These are phyloP conservation scores for Leptopilina boulardi DNA, from an alignment of 1,140 invertebrate species.

Conservation along the genomic window DNA sequence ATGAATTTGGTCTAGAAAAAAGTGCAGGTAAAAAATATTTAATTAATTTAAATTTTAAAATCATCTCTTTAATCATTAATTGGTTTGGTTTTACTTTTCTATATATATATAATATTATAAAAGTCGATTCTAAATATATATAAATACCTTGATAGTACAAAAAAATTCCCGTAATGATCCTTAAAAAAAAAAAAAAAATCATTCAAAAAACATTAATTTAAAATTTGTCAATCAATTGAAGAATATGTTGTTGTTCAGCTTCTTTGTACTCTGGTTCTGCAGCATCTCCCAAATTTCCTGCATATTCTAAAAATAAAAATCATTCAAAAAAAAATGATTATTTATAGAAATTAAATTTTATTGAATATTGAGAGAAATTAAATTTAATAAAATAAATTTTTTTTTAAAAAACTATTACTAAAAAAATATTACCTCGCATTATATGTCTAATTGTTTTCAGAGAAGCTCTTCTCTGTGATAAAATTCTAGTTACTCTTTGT, in stretches of 20 bases:
- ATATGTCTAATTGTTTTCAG: slow-evolving; percentile 96
- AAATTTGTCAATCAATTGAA: slow-evolving; percentile 96
- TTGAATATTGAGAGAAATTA: too few species aligned
- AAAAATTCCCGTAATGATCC: neutral
- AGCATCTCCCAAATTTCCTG: slow-evolving; percentile 94
- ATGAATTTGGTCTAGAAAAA: too few species aligned
- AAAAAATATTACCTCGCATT: slow-evolving; percentile 85
- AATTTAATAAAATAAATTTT: neutral
- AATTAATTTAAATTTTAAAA: too few species aligned
- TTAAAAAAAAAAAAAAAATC: neutral
- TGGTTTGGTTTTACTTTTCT: too few species aligned
- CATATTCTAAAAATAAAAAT: slow-evolving; percentile 85
- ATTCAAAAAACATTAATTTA: slow-evolving; percentile 72
- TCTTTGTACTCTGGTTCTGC: slow-evolving; percentile 89
- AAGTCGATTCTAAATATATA: neutral
- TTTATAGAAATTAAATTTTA: neutral
- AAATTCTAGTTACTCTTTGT: slow-evolving; percentile 91
- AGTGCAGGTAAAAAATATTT: too few species aligned
- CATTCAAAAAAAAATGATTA: neutral
- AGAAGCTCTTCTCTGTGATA: slow-evolving; percentile 92
- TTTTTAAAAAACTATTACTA: neutral
- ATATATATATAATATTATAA: too few species aligned
- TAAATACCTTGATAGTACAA: neutral
- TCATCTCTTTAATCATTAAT: too few species aligned
- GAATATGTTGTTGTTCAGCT: slow-evolving; percentile 92